Percentiles rank a stretch among this genome's conserved stretches.
Conservation (phyloP, 2,113 vertebrate genomes). For the Tursiops truncatus region DNA sequence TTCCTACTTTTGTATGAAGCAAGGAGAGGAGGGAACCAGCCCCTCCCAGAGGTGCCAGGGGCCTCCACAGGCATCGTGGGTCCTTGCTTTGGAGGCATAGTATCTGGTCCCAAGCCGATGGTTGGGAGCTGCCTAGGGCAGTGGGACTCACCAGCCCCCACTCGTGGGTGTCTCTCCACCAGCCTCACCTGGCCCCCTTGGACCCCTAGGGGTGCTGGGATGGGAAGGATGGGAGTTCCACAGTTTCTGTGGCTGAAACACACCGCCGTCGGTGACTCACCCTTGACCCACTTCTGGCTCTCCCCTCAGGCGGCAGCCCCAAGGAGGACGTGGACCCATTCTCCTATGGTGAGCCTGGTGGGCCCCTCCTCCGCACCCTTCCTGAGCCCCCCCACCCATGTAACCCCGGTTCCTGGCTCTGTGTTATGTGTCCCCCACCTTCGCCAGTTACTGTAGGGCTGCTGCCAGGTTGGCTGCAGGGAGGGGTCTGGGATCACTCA, state of each 20-base stretch:
- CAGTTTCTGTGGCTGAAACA: background rate
- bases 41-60: fast-evolving
- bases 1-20: background rate
- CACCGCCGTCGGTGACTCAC: background rate
- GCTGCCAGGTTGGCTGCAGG: fast-evolving
- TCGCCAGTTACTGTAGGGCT: background rate
- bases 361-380: background rate
- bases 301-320: conserved; percentile 56
- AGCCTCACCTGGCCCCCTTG: background rate
- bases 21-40: background rate
- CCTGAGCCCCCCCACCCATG: background rate
- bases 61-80: fast-evolving
- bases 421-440: fast-evolving
- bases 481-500: background rate
- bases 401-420: fast-evolving
- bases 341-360: conserved; percentile 62
- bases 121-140: background rate
- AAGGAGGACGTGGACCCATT: conserved; percentile 54
- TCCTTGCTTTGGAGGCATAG: background rate
- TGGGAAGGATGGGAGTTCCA: fast-evolving
- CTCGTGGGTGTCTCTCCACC: background rate
- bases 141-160: background rate
- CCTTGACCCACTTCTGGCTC: background rate
- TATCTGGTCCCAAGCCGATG: fast-evolving
- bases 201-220: background rate